Evolutionary conservation across 2,888 invertebrate species (phyloP).

Genomic region (Epistrophe eligans): DNA sequence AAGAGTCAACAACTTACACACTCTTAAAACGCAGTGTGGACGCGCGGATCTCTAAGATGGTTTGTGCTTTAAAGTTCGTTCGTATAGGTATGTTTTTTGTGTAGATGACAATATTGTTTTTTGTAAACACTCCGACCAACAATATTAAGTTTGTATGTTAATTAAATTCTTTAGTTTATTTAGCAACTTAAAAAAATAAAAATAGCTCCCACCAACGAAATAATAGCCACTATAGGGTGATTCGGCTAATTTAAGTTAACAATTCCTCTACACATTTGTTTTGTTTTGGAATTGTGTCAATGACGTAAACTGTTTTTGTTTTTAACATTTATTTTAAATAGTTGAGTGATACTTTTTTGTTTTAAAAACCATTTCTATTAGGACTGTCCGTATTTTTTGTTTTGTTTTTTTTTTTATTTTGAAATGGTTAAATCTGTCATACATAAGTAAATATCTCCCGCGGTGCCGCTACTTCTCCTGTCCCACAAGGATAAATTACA

Average conservation of each 20-base stretch:
- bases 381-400: neutral
- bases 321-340: neutral
- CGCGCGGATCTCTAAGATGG: neutral
- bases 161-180: neutral
- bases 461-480: neutral
- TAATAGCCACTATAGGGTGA: neutral
- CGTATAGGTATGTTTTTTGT: slow-evolving; percentile 52
- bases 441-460: neutral
- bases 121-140: slow-evolving; percentile 52
- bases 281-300: slow-evolving; percentile 7
- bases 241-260: neutral
- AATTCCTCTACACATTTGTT: neutral
- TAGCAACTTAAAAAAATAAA: neutral
- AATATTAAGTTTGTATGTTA: slow-evolving; percentile 35
- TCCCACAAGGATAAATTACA: neutral
- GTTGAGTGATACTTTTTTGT: neutral
- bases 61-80: slow-evolving; percentile 56
- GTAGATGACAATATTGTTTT: slow-evolving; percentile 56
- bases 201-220: neutral
- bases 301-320: neutral
- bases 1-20: slow-evolving; percentile 16
- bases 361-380: neutral
- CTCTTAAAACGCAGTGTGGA: neutral
- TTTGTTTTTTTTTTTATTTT: neutral
- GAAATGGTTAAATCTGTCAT: neutral